Evolutionary conservation across 2,113 vertebrate species (phyloP).

Genomic region (Taxidea taxus): DNA sequence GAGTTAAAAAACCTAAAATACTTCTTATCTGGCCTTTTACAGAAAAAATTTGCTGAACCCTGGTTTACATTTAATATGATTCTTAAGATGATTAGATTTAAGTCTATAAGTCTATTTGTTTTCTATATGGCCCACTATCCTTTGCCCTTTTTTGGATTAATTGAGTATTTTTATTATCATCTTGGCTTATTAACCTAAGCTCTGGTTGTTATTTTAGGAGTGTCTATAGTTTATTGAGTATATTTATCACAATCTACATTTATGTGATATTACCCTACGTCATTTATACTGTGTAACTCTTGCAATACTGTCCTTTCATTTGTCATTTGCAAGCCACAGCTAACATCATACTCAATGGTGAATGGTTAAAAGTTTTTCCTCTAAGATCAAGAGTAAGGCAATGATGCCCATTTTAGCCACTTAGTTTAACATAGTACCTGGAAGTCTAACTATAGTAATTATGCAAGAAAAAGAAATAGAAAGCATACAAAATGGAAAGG

Average conservation of each 20-base stretch:
- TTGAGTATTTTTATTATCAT: background rate
- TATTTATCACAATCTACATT: background rate
- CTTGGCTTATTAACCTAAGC: background rate
- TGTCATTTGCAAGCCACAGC: background rate
- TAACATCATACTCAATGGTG: background rate
- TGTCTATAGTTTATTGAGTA: background rate
- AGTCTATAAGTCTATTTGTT: background rate
- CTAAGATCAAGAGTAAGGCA: background rate
- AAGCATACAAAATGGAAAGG: background rate
- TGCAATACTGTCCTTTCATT: background rate
- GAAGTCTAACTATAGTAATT: background rate
- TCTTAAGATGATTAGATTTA: background rate
- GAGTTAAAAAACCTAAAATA: background rate
- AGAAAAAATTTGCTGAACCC: background rate
- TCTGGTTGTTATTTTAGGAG: background rate
- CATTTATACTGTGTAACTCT: background rate
- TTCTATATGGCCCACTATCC: background rate
- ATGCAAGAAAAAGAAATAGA: background rate
- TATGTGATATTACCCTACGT: background rate
- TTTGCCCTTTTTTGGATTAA: background rate
- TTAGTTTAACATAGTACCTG: background rate
- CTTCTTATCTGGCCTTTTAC: background rate
- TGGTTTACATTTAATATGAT: background rate
- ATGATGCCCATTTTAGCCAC: background rate
- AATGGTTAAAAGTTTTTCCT: background rate